Percentiles rank a stretch among this genome's conserved stretches.
Conservation (phyloP, 2,797 vertebrate species). For the Ispidina picta region DNA sequence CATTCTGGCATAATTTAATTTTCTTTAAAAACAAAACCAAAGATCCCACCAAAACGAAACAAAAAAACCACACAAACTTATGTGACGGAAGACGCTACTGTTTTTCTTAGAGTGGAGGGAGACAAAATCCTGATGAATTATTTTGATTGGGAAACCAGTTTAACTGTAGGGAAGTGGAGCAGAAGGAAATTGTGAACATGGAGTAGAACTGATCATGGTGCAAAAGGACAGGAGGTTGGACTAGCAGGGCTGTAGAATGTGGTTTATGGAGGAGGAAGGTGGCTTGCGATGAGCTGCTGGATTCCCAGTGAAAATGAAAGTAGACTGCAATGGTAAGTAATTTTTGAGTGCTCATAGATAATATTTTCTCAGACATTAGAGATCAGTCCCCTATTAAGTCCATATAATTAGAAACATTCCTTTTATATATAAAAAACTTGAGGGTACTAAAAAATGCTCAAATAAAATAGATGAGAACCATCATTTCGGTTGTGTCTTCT, state of each 20-base stretch:
- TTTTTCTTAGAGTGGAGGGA: background rate
- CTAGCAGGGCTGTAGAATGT: background rate
- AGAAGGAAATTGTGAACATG: background rate
- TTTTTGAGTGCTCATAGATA: background rate
- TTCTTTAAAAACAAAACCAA: background rate
- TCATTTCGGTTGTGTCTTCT: background rate
- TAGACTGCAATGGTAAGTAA: background rate
- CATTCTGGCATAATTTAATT: background rate
- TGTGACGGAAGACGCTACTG: background rate
- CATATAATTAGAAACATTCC: background rate
- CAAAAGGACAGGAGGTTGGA: background rate
- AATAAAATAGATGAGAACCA: background rate
- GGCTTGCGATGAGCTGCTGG: background rate
- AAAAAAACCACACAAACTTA: background rate
- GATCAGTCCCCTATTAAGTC: background rate
- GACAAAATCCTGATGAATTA: background rate
- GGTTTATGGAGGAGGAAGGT: background rate
- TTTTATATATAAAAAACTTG: background rate
- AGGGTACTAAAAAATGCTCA: background rate
- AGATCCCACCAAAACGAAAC: rapidly evolving
- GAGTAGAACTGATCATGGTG: background rate
- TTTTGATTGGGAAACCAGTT: background rate
- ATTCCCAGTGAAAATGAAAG: background rate
- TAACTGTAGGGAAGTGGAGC: background rate
- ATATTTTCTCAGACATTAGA: background rate